Conservation (phyloP, 1,140 invertebrate species). For the Achroia grisella region DNA sequence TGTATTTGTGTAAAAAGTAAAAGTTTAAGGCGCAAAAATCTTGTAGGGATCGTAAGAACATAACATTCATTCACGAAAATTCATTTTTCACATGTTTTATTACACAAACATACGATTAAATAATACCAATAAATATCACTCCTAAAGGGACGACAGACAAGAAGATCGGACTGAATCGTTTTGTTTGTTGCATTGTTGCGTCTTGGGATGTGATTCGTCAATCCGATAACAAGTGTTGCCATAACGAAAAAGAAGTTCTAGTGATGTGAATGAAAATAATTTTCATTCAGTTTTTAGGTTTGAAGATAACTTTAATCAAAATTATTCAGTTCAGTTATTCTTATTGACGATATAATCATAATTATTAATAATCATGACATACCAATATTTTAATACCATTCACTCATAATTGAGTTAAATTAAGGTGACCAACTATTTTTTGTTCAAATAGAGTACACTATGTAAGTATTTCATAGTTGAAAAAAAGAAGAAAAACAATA, state of each 20-base stretch:
- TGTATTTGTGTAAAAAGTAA: constrained; percentile 15
- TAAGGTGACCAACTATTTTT: too few species aligned
- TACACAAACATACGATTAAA: constrained; percentile 42
- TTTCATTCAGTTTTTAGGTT: too few species aligned
- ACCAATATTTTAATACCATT: too few species aligned
- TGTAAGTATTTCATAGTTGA: too few species aligned
- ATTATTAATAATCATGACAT: too few species aligned
- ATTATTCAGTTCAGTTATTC: too few species aligned
- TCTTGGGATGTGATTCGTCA: constrained; percentile 8
- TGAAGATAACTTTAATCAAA: too few species aligned
- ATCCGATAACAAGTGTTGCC: constrained; percentile 11
- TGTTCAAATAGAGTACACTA: too few species aligned
- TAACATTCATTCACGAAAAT: constrained; percentile 30
- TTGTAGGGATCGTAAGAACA: background rate
- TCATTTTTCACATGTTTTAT: constrained; percentile 36
- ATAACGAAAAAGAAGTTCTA: background rate
- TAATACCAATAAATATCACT: constrained; percentile 21
- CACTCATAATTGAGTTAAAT: too few species aligned
- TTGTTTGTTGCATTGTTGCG: constrained; percentile 18
- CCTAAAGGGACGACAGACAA: constrained; percentile 27
- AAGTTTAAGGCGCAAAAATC: background rate
- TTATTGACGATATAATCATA: too few species aligned
- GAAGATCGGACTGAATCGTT: constrained; percentile 33
- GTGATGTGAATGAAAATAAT: too few species aligned
- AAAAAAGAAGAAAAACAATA: too few species aligned